Evolutionary conservation across 1,140 invertebrate genomes (phyloP).

Genomic region (Camponotus pennsylvanicus): DNA sequence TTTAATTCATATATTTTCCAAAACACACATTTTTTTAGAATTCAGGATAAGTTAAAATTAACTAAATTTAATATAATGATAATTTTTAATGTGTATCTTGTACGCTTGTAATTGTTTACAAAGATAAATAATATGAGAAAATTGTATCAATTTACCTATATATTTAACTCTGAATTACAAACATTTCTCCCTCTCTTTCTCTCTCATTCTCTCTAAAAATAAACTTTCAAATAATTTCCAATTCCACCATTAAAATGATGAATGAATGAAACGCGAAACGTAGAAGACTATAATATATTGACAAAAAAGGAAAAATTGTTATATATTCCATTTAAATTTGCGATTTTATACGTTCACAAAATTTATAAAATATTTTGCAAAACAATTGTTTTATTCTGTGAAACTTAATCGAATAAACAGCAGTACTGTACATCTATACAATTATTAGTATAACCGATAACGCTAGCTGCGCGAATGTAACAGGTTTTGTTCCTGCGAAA

Average conservation of each 20-base stretch:
- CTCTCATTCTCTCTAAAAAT: background rate
- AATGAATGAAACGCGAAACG: background rate
- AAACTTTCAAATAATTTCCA: background rate
- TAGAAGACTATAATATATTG: background rate
- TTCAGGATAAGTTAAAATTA: background rate
- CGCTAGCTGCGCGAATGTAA: background rate
- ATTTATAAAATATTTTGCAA: conserved; percentile 2
- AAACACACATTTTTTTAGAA: background rate
- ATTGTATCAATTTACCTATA: background rate
- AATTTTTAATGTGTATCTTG: background rate
- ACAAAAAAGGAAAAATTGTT: background rate
- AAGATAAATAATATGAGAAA: too few species aligned
- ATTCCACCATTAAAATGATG: background rate
- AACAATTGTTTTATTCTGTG: background rate
- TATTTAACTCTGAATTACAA: background rate
- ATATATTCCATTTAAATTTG: background rate
- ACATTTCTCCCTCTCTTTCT: background rate
- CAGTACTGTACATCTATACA: background rate
- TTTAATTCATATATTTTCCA: background rate
- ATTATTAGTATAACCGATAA: conserved; percentile 33
- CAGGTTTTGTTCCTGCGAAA: conserved; percentile 15
- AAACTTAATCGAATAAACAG: conserved; percentile 15
- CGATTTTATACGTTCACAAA: background rate
- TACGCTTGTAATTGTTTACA: background rate
- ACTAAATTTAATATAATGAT: background rate